Conservation (phyloP, 2,113 vertebrate species). For the Pardalotus punctatus region DNA sequence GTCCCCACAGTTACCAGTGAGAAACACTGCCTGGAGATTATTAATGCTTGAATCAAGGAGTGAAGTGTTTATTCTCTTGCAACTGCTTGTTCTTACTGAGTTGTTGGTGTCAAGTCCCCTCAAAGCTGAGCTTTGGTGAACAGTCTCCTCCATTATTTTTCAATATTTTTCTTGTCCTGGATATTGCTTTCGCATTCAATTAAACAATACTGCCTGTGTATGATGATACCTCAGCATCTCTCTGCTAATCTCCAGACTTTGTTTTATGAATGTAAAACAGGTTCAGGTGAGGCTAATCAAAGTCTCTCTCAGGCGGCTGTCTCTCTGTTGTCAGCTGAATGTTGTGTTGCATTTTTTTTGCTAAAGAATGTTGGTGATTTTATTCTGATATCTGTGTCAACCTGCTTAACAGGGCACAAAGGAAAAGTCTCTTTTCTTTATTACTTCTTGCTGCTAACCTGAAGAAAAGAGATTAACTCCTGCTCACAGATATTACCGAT, state of each 20-base stretch:
- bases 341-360: neutral
- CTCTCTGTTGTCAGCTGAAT: neutral
- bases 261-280: neutral
- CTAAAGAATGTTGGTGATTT: neutral
- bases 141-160: neutral
- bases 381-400: neutral
- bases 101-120: neutral
- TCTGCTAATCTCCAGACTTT: neutral
- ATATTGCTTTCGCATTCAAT: neutral
- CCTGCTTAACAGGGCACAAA: neutral
- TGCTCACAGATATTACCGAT: neutral
- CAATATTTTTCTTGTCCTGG: neutral
- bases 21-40: neutral
- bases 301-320: neutral
- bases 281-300: neutral
- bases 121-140: neutral
- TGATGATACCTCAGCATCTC: neutral
- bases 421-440: neutral
- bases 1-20: neutral
- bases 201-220: neutral
- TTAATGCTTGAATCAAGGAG: neutral
- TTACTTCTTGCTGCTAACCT: neutral
- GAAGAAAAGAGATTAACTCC: neutral
- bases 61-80: neutral
- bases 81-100: neutral